phyloP scores from a whole-genome alignment of 2,888 invertebrate species.

The Drosophila putrida region DNA sequence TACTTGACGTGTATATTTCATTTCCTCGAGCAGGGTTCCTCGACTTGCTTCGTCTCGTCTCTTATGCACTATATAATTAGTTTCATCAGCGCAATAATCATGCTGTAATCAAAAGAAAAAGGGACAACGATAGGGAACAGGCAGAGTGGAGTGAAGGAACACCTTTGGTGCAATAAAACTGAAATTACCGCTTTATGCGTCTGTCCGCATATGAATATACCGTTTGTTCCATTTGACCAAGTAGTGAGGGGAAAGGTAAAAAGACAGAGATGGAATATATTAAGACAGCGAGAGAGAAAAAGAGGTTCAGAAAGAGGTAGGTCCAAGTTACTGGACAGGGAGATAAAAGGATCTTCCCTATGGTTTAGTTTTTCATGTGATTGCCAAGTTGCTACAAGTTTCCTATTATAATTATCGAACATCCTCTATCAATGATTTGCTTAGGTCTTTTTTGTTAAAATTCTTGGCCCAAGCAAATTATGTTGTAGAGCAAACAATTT shows the following conservation, averaged over 20 bases:
- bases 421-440: too few species aligned
- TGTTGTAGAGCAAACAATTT: constrained; percentile 20
- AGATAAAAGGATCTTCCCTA: neutral
- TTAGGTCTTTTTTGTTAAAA: neutral
- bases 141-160: neutral
- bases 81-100: constrained; percentile 80
- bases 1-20: constrained; percentile 64
- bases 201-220: constrained; percentile 5
- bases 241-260: neutral
- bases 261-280: neutral
- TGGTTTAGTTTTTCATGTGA: neutral
- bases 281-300: neutral
- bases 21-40: constrained; percentile 10
- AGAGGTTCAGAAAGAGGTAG: neutral
- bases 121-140: neutral
- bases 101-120: constrained; percentile 63
- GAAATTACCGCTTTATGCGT: constrained; percentile 53
- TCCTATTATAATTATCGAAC: neutral
- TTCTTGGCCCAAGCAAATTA: constrained; percentile 9
- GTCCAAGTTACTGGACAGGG: neutral
- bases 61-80: constrained; percentile 73
- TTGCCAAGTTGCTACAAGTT: neutral
- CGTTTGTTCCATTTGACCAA: constrained; percentile 14
- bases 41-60: constrained; percentile 22
- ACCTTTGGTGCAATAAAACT: constrained; percentile 55